Conservation (phyloP, 2,113 vertebrate species). For the Empidonax traillii region DNA sequence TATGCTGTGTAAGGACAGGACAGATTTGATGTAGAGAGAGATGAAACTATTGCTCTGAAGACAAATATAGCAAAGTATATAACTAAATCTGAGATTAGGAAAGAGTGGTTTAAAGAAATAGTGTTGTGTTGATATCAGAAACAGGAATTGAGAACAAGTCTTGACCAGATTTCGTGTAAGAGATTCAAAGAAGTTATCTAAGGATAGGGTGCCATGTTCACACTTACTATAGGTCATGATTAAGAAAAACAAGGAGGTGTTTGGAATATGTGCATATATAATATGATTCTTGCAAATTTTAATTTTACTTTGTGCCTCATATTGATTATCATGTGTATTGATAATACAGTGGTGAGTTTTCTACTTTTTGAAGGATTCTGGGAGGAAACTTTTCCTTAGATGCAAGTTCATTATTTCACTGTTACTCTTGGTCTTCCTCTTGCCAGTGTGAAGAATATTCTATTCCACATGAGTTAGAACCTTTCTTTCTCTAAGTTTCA, state of each 20-base stretch:
- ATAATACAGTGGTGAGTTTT: neutral
- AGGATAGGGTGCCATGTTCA: neutral
- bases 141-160: neutral
- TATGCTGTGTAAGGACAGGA: neutral
- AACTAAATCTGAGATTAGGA: neutral
- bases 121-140: neutral
- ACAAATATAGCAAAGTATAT: neutral
- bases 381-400: neutral
- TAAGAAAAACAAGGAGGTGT: neutral
- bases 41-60: neutral
- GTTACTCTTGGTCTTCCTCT: neutral
- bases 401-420: neutral
- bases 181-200: neutral
- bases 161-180: neutral
- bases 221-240: neutral
- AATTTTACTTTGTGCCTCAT: neutral
- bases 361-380: neutral
- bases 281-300: neutral
- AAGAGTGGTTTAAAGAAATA: neutral
- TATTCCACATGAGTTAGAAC: neutral
- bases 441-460: neutral
- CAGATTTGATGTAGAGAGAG: neutral
- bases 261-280: neutral
- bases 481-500: slow-evolving; percentile 17
- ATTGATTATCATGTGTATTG: neutral